These are phyloP conservation scores for Zalophus californianus DNA, from an alignment of 2,797 vertebrate species.

Conservation along the genomic window DNA sequence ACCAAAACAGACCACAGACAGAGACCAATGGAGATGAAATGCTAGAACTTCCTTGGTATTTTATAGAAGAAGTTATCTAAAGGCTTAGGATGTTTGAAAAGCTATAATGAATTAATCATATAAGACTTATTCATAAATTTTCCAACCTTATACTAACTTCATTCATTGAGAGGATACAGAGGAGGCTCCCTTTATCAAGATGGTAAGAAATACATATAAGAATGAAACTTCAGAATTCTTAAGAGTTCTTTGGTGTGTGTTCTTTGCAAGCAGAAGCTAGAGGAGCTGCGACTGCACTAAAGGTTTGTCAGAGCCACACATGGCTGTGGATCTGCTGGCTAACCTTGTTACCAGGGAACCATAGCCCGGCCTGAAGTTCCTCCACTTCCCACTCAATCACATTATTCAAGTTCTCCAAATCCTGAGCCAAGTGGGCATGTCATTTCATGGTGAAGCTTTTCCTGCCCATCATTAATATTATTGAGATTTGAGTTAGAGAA, in stretches of 20 bases:
- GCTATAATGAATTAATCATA: neutral
- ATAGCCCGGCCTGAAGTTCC: neutral
- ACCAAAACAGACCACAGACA: neutral
- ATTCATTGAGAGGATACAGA: neutral
- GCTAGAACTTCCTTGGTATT: neutral
- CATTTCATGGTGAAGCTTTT: neutral
- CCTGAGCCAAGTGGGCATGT: neutral
- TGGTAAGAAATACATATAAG: neutral
- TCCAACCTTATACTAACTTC: neutral
- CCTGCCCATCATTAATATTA: neutral
- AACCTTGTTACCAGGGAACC: too few species aligned
- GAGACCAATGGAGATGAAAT: neutral
- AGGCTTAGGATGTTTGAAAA: neutral
- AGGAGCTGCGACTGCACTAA: neutral
- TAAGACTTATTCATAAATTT: neutral
- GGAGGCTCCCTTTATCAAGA: neutral
- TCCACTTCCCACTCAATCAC: neutral
- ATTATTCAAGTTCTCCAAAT: neutral
- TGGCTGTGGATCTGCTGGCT: rapidly evolving
- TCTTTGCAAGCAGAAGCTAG: neutral
- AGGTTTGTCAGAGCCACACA: neutral
- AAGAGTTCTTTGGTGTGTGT: neutral
- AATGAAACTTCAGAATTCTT: neutral
- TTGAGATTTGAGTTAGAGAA: neutral
- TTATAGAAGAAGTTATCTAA: neutral